phyloP scores from a whole-genome alignment of 23 tunicate genomes.

The Aplidium turbinatum region DNA sequence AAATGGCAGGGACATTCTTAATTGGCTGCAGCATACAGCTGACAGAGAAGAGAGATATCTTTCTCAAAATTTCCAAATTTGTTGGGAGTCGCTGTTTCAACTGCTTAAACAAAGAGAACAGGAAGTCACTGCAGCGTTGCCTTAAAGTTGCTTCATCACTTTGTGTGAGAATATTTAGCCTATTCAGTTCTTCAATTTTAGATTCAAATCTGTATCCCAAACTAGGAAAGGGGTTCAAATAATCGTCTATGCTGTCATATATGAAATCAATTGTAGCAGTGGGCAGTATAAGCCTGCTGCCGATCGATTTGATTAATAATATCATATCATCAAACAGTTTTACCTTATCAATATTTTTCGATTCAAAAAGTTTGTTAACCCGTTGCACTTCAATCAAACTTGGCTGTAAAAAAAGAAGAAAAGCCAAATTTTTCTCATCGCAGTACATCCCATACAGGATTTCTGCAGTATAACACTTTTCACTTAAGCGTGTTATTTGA shows the following conservation, averaged over 20 bases:
- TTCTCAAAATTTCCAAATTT: not conserved
- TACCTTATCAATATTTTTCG: conserved; percentile 12
- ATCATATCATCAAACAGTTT: conserved; percentile 9
- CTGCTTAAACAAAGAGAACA: not conserved
- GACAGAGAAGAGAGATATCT: not conserved
- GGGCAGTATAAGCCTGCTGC: not conserved
- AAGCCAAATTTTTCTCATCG: conserved; percentile 29
- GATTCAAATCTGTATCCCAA: conserved; percentile 12
- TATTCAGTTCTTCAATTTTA: not conserved
- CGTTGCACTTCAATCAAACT: conserved; percentile 32
- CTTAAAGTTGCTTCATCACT: conserved; percentile 3
- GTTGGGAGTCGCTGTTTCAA: conserved; percentile 3
- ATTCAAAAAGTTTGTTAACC: conserved; percentile 29
- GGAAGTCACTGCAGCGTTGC: not conserved
- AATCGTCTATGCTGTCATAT: not conserved
- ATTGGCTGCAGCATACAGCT: conserved; percentile 1
- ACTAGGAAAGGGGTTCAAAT: conserved; percentile 5
- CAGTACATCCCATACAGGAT: conserved; percentile 41
- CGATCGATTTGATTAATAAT: not conserved
- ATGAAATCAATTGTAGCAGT: conserved; percentile 1
- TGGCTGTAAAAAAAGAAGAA: conserved; percentile 46
- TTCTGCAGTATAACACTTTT: conserved; percentile 52
- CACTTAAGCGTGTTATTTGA: conserved; percentile 24
- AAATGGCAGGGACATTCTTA: not conserved
- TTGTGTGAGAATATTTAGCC: not conserved